Conservation (phyloP, 2,888 invertebrate species). For the Parnassius glacialis region DNA sequence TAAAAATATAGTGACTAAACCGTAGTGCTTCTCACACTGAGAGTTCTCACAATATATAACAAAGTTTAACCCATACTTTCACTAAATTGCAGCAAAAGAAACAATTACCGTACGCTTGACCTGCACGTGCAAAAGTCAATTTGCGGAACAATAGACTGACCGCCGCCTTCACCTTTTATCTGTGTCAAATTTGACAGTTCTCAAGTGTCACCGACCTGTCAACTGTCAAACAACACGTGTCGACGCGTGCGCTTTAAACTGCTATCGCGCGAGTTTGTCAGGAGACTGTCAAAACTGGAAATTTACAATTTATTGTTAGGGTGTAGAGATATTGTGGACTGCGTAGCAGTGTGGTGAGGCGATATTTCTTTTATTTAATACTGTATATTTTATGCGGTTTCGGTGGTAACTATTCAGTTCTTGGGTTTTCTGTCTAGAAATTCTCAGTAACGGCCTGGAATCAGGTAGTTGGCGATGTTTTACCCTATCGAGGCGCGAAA, state of each 20-base stretch:
- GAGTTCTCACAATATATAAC: no score
- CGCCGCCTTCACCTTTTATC: constrained; percentile 45
- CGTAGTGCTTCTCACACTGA: no score
- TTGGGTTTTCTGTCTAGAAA: no score
- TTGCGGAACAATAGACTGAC: constrained; percentile 55
- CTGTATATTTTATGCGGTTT: no score
- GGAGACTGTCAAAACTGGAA: constrained; percentile 55
- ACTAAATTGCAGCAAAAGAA: constrained; percentile 8
- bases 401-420: no score
- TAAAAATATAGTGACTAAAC: no score
- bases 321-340: no score
- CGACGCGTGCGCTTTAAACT: constrained; percentile 69
- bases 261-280: constrained; percentile 63
- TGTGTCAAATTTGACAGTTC: constrained; percentile 57
- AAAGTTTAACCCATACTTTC: constrained; percentile 2
- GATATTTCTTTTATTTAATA: no score
- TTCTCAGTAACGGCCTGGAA: no score
- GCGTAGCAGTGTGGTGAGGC: no score
- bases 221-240: constrained; percentile 66
- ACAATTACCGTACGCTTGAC: constrained; percentile 31
- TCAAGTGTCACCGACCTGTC: constrained; percentile 51
- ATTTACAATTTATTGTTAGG: constrained; percentile 39
- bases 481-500: no score
- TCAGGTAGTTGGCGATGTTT: no score
- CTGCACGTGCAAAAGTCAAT: constrained; percentile 54